Evolutionary conservation across 1,140 invertebrate species (phyloP), one percentile per base, ranked within the genome.

Genomic region (Drosophila kohkoa): DNA sequence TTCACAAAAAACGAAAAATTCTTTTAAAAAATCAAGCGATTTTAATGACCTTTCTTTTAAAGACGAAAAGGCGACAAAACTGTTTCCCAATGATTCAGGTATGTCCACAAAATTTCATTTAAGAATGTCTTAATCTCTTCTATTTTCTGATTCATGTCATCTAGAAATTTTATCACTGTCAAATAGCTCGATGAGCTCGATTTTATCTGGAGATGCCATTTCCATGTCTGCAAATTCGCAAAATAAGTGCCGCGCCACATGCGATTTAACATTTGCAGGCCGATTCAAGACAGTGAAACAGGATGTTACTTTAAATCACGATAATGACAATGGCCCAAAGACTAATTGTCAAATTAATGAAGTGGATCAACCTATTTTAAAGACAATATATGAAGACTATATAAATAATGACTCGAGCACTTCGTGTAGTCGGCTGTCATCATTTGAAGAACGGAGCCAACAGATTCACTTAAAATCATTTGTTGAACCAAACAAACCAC

Each of bases 131-230:
- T 45, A 3, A 46, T 49, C 15, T 32, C 30, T 0, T 45, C 16
- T 55, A n/a, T 38, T 1, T 30, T 60, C 8, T 38, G 1, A 7
- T 16, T 20, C 28, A 41, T 59, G 41, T 13, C n/a, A 11, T 49
- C 0, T 35, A 91, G 90, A 91, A 79, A 87, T 88, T 41, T 67
- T 91, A 20, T 92, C 91, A 2, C 41, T 92, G 32, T 91, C 91
- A 8, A 92, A 91, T 60, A 92, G 91, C 57, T 92, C 91, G 0
- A 82, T 92, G 79, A 91, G 91, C 54, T 91, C 90, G 32, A 79
- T 91, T 28, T 74, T 92, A 70, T 81, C 87, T 54, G 81, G 70
- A 5, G 86, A 90, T 66, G 60, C 69, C 5, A 13, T 69, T 66
- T 57, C 69, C 5, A 16, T 69, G 13, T 57, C 76, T 5, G 76